These are phyloP conservation scores for Channa maculata DNA, from an alignment of 2,113 vertebrate species.

Conservation along the genomic window DNA sequence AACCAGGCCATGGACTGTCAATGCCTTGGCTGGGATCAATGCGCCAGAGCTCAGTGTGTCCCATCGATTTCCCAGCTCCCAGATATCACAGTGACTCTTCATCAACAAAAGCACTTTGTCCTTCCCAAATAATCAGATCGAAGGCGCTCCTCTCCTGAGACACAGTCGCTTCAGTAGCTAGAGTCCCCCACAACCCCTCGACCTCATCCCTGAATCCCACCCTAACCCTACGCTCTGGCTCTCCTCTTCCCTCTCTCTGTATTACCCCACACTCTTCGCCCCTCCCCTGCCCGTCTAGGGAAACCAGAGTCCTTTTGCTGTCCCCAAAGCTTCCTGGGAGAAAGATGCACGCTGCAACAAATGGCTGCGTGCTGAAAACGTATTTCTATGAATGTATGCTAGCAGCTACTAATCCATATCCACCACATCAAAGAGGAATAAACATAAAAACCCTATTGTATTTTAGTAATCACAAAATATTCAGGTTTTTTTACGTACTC, in stretches of 20 bases:
- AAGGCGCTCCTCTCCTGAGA: constrained; percentile 78
- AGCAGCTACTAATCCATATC: constrained; percentile 53
- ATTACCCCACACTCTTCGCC: background rate
- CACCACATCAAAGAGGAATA: background rate
- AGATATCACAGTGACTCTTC: constrained; percentile 89
- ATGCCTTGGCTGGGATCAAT: constrained; percentile 85
- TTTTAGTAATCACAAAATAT: too few relatives aligned
- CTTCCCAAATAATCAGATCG: constrained; percentile 89
- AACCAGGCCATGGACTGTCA: constrained; percentile 88
- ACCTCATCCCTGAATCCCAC: too few relatives aligned
- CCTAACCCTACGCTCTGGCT: background rate
- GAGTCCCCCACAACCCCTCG: constrained; percentile 12
- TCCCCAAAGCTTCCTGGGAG: constrained; percentile 52
- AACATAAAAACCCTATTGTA: constrained; percentile 10
- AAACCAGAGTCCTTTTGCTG: constrained; percentile 42
- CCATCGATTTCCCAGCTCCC: constrained; percentile 90
- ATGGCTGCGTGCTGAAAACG: constrained; percentile 53
- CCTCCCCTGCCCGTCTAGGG: constrained; percentile 4
- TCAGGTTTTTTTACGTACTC: too few relatives aligned
- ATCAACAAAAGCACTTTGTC: constrained; percentile 91
- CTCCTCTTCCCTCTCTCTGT: constrained; percentile 1
- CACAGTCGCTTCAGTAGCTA: constrained; percentile 60
- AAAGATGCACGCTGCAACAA: constrained; percentile 62
- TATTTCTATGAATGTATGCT: constrained; percentile 64
- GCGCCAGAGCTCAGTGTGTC: constrained; percentile 84